Percentiles rank a stretch among this genome's conserved stretches.
Evolutionary conservation across 2,113 vertebrate species (phyloP).

Genomic region (Fregetta grallaria): DNA sequence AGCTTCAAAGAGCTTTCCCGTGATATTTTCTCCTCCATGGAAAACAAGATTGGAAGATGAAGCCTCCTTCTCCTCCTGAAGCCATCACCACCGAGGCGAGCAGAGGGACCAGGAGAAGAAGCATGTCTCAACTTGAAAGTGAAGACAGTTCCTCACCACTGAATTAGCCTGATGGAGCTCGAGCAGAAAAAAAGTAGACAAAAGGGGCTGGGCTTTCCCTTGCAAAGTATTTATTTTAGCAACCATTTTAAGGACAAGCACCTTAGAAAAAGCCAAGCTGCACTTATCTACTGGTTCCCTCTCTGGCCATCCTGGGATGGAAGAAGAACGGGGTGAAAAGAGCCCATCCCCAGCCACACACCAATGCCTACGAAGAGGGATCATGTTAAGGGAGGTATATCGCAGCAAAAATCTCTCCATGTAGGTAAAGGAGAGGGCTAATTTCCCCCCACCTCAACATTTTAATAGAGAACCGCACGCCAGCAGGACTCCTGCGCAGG

Average conservation of each 20-base stretch:
- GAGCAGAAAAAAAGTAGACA: not conserved
- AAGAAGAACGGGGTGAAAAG: not conserved
- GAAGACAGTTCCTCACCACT: not conserved
- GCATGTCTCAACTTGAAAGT: not conserved
- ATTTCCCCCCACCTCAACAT: not conserved
- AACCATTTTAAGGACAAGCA: not conserved
- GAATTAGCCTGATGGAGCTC: not conserved
- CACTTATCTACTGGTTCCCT: too few species aligned
- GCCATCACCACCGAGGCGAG: not conserved
- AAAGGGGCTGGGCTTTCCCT: not conserved
- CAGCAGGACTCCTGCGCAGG: not conserved
- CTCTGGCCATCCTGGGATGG: fast-evolving
- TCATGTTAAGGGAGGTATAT: not conserved
- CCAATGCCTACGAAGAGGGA: not conserved
- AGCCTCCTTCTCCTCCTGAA: not conserved
- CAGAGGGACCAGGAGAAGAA: not conserved
- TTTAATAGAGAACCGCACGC: not conserved
- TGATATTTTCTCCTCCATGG: fast-evolving
- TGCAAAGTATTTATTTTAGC: not conserved
- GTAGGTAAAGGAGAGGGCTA: not conserved
- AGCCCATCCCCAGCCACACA: not conserved
- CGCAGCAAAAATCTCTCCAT: not conserved
- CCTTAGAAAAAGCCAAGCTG: not conserved
- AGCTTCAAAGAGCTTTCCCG: not conserved
- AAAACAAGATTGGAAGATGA: not conserved